A percentile compares a stretch with the other conserved stretches of the same genome.
phyloP scores from a whole-genome alignment of 2,888 invertebrate species.

The Trachelus tabidus region DNA sequence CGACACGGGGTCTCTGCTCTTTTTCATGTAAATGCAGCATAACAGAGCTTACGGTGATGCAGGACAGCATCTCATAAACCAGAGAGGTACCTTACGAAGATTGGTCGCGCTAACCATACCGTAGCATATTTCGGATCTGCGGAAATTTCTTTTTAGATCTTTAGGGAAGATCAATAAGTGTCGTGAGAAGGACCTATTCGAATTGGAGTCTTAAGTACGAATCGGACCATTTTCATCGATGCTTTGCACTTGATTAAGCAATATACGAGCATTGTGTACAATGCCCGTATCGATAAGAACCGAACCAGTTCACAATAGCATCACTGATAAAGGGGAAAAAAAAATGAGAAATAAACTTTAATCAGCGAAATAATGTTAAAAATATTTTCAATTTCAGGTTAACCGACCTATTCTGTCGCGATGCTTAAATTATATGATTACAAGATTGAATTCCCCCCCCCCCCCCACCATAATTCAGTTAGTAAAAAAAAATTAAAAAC shows the following conservation, averaged over 20 bases:
- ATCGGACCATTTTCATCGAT: background rate
- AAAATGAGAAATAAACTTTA: background rate
- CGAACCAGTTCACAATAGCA: background rate
- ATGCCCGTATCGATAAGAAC: background rate
- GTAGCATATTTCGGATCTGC: background rate
- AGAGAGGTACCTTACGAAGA: background rate
- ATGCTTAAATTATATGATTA: no score
- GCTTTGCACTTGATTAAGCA: background rate
- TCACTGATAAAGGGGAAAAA: background rate
- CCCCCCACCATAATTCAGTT: background rate
- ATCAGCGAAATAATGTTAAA: background rate
- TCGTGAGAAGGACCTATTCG: no score
- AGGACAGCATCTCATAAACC: background rate
- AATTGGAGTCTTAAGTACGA: no score
- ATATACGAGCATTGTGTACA: background rate
- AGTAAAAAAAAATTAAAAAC: background rate
- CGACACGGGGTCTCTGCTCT: slow-evolving; percentile 24
- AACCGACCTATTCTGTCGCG: background rate
- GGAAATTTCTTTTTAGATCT: background rate
- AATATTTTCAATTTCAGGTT: background rate
- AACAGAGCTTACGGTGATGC: background rate
- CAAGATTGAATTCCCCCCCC: background rate
- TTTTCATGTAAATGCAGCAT: slow-evolving; percentile 34
- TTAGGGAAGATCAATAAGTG: background rate
- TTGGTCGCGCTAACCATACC: background rate